A percentile compares a stretch with the other conserved stretches of the same genome.
These are phyloP conservation scores for Stenodema calcarata DNA, from an alignment of 2,888 invertebrate genomes.

Conservation along the genomic window DNA sequence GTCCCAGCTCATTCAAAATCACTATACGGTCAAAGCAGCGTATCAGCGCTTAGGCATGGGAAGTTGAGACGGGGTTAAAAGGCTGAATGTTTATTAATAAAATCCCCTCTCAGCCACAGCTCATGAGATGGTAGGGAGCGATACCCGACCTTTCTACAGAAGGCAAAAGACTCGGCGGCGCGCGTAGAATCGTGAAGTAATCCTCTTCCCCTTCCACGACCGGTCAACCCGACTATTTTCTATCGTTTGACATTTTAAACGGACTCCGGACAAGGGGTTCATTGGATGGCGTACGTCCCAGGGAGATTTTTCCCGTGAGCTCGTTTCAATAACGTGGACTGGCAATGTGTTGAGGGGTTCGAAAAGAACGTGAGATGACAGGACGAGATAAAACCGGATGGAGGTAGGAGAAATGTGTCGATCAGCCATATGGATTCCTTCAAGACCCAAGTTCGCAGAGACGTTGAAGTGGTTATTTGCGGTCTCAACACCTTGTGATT, in stretches of 20 bases:
- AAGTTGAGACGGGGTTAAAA: slow-evolving; percentile 7
- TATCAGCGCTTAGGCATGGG: neutral
- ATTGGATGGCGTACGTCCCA: neutral
- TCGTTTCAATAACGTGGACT: neutral
- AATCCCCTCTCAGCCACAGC: neutral
- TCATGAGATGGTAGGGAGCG: neutral
- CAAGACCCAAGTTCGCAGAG: neutral
- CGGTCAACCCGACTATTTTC: neutral
- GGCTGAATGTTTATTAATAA: slow-evolving; percentile 10
- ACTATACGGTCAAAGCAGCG: too few species aligned
- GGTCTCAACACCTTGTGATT: neutral
- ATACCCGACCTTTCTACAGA: slow-evolving; percentile 18
- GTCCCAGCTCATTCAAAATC: too few species aligned
- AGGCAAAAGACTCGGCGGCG: neutral
- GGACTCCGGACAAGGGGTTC: neutral
- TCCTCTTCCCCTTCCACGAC: neutral
- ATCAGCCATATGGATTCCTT: neutral
- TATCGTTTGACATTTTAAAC: slow-evolving; percentile 9
- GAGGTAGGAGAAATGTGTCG: neutral
- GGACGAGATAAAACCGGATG: neutral
- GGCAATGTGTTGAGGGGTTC: too few species aligned
- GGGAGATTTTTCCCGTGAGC: neutral
- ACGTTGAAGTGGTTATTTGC: neutral
- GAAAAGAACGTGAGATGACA: too few species aligned
- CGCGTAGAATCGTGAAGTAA: neutral